Conservation (phyloP, 2,113 vertebrate species). For the Caranx ignobilis region DNA sequence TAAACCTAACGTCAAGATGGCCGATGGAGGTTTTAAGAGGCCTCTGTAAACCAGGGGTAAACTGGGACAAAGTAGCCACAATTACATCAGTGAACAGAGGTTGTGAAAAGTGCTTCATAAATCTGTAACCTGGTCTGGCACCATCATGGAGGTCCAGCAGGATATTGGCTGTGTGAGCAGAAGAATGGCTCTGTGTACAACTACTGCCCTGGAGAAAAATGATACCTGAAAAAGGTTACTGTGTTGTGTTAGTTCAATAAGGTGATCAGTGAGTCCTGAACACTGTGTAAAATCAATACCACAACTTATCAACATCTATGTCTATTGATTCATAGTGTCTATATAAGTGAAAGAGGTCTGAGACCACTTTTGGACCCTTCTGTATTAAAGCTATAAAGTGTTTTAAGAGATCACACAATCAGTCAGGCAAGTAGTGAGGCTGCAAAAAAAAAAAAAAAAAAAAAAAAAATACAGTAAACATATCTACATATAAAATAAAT, state of each 20-base stretch:
- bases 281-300: background rate
- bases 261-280: background rate
- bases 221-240: background rate
- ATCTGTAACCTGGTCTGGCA: conserved; percentile 30
- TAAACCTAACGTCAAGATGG: background rate
- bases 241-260: background rate
- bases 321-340: background rate
- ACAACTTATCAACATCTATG: background rate
- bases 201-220: background rate
- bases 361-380: too few species aligned
- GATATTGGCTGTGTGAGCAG: background rate
- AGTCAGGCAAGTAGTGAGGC: too few species aligned
- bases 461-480: too few species aligned
- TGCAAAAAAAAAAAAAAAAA: too few species aligned
- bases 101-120: conserved; percentile 44
- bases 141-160: background rate
- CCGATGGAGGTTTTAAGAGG: conserved; percentile 27
- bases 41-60: conserved; percentile 37
- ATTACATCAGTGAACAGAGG: conserved; percentile 45
- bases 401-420: background rate
- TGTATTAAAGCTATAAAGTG: too few species aligned
- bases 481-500: too few species aligned
- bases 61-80: conserved; percentile 38
- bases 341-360: background rate
- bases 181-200: background rate